Evolutionary conservation across 2,888 invertebrate genomes (phyloP), one percentile per base, ranked within the genome.

Genomic region (Congeria kusceri): DNA sequence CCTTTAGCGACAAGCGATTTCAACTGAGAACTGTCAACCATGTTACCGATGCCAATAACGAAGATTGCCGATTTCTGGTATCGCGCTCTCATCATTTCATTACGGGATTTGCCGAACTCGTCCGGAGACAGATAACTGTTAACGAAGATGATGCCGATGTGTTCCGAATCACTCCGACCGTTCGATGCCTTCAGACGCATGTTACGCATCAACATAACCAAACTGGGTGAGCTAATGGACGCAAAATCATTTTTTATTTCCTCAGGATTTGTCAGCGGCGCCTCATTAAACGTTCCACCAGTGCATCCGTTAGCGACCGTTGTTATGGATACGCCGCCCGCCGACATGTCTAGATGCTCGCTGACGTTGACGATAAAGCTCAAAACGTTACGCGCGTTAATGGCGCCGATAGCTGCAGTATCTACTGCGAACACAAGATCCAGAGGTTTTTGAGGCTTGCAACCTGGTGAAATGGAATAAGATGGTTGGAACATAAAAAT

Each of bases 11-110:
- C 75, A 58, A 87, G 56, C 0, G 56, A 29, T 25, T 63, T 68
- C 2, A 68, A 70, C 53, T 86, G 79, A 0, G n/a, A 13, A 20
- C 56, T 59, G 20, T 77, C 64, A 2, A 80, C 77, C 18, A 64
- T 59, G 32, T 72, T 62, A 5, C 88, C 88, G 15, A 88, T 59
- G 9, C 85, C 86, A 15, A 88, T 66, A 9, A 86, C 87, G 69
- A 83, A 81, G 15, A 88, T 79, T 5, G 77, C 58, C 15, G 84
- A 79, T n/a, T 74, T 65, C 28, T 82, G 75, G 44, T 75, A 83
- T 56, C 58, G 78, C 1, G 87, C 82, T 63, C 84, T 57, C 32
- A 67, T 44, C 3, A 67, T 75, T 53, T 87, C 87, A 29, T 67
- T 65, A 56, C 64, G 46, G 18, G 83, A 68, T 39, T 83, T 62